phyloP scores from a whole-genome alignment of 2,888 invertebrate genomes.

The Pristionchus fissidentatus region DNA sequence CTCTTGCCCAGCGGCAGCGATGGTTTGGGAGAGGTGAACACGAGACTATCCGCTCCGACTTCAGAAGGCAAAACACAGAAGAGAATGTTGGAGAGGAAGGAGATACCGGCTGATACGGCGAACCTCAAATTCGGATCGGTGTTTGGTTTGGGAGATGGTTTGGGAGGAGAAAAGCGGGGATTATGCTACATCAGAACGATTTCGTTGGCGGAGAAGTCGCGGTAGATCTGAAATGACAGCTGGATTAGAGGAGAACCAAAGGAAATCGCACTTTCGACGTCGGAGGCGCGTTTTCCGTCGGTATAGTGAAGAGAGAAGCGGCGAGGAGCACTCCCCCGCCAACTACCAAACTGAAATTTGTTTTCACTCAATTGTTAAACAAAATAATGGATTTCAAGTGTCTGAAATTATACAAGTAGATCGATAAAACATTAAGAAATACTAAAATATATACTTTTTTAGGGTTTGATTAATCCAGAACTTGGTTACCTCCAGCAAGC shows the following conservation, averaged over 20 bases:
- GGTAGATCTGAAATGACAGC: neutral
- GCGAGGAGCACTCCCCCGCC: constrained; percentile 14
- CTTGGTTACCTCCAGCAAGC: neutral
- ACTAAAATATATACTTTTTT: too few relatives aligned
- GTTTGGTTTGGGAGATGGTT: too few relatives aligned
- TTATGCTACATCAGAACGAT: constrained; percentile 2
- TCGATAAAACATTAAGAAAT: neutral
- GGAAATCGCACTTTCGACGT: neutral
- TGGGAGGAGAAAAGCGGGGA: neutral
- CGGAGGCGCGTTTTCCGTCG: neutral
- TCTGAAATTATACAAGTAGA: neutral
- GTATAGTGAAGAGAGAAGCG: constrained; percentile 16
- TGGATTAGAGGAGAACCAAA: neutral
- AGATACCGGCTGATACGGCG: neutral
- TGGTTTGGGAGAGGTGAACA: constrained; percentile 24
- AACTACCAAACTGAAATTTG: constrained; percentile 1
- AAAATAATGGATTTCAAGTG: neutral
- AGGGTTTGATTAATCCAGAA: too few relatives aligned
- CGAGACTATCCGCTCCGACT: constrained; percentile 4
- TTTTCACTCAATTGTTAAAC: neutral
- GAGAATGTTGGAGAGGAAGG: neutral
- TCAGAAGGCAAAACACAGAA: neutral
- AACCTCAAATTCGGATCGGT: neutral
- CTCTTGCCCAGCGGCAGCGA: neutral
- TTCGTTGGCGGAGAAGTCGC: constrained; percentile 26